Conservation (phyloP, 2,888 invertebrate genomes). For the Yponomeuta cagnagella region DNA sequence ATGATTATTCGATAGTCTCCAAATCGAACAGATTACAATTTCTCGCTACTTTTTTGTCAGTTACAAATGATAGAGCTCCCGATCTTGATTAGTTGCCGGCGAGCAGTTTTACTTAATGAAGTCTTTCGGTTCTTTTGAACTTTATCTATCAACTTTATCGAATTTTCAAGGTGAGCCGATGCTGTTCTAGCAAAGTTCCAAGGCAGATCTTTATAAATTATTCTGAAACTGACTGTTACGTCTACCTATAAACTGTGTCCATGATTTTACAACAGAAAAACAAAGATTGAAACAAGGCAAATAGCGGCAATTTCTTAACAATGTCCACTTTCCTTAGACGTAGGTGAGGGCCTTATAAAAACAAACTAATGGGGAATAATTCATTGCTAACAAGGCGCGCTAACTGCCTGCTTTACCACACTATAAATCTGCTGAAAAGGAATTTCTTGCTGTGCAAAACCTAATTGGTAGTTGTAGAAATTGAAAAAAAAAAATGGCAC, state of each 20-base stretch:
- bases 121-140: conserved; percentile 13
- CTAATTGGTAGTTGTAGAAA: neutral
- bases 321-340: neutral
- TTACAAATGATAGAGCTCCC: conserved; percentile 37
- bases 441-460: neutral
- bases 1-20: conserved; percentile 33
- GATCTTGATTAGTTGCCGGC: conserved; percentile 23
- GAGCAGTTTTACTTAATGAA: conserved; percentile 13
- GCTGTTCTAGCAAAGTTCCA: neutral
- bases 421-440: conserved; percentile 3
- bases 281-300: neutral
- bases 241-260: too few relatives aligned
- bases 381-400: conserved; percentile 1
- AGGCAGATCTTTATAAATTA: neutral
- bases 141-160: conserved; percentile 8
- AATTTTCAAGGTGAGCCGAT: neutral
- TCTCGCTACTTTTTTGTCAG: conserved; percentile 35
- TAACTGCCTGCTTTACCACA: neutral
- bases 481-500: neutral
- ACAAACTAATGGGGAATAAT: neutral
- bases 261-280: too few relatives aligned
- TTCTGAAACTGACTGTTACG: too few relatives aligned
- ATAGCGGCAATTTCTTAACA: neutral
- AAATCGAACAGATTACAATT: conserved; percentile 35
- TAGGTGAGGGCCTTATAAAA: neutral